Conservation (phyloP, 2,113 vertebrate genomes). For the Aix galericulata region DNA sequence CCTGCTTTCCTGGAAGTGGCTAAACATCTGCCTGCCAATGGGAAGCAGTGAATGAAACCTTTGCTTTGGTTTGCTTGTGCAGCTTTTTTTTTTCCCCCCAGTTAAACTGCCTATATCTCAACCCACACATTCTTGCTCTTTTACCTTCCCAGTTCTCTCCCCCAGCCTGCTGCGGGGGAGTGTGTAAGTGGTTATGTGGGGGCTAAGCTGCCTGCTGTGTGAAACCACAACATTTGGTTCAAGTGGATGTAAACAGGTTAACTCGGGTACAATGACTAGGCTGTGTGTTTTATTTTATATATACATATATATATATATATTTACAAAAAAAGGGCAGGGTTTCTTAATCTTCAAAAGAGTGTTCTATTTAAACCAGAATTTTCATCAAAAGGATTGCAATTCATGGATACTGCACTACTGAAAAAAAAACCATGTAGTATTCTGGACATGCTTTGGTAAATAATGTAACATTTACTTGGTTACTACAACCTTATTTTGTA, state of each 20-base stretch:
- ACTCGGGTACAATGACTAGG: not conserved
- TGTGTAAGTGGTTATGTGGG: not conserved
- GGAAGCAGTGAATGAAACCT: not conserved
- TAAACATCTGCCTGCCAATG: not conserved
- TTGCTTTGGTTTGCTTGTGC: not conserved
- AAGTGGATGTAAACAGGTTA: not conserved
- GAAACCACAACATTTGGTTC: not conserved
- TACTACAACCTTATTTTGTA: not conserved
- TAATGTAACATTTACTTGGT: not conserved
- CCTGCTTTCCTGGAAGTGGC: not conserved
- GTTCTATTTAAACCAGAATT: not conserved
- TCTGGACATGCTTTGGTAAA: not conserved
- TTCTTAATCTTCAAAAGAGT: not conserved
- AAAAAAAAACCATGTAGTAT: not conserved
- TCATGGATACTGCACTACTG: not conserved
- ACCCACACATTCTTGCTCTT: not conserved
- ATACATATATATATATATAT: too few species aligned
- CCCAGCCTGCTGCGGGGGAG: not conserved
- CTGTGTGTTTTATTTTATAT: not conserved
- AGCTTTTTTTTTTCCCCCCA: not conserved
- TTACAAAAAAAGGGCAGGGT: fast-evolving
- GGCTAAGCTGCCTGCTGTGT: not conserved
- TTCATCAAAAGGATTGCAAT: not conserved
- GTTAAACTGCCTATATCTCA: not conserved
- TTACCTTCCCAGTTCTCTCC: not conserved